Percentiles rank a stretch among this genome's conserved stretches.
These are phyloP conservation scores for Bos indicus DNA, from an alignment of 2,113 vertebrate species.

Conservation along the genomic window DNA sequence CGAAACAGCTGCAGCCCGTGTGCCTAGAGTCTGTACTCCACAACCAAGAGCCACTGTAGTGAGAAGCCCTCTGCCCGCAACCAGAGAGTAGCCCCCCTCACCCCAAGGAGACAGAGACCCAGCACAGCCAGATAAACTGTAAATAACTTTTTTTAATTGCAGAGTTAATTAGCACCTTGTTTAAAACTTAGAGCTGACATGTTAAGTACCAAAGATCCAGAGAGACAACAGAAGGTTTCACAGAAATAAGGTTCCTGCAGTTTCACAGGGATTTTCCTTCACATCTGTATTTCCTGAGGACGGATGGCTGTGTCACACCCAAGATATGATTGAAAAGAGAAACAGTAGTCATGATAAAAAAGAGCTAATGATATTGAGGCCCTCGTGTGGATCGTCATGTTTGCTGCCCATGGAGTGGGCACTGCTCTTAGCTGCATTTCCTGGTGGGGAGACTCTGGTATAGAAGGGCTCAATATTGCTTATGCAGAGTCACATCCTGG, in stretches of 20 bases:
- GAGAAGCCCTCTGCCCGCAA: accelerated
- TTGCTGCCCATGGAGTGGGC: accelerated
- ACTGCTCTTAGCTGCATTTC: accelerated
- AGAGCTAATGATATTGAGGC: accelerated
- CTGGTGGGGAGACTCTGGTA: accelerated
- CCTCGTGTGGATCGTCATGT: accelerated
- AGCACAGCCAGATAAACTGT: not conserved
- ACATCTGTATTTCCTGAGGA: accelerated
- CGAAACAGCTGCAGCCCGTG: not conserved
- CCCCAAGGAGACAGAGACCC: not conserved
- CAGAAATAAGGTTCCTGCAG: accelerated
- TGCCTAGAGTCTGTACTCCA: not conserved
- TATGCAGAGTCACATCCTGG: accelerated
- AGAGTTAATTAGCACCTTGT: accelerated
- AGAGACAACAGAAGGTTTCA: accelerated
- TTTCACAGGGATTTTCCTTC: not conserved
- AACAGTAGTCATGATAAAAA: accelerated
- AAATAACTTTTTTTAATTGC: not conserved
- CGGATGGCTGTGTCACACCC: accelerated
- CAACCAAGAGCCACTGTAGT: accelerated
- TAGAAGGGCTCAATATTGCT: accelerated
- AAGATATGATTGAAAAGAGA: accelerated
- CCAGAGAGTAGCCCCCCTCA: not conserved
- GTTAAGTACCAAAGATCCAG: not conserved
- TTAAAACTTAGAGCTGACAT: not conserved